phyloP scores from a whole-genome alignment of 1,140 invertebrate genomes.

The Bombus pascuorum region DNA sequence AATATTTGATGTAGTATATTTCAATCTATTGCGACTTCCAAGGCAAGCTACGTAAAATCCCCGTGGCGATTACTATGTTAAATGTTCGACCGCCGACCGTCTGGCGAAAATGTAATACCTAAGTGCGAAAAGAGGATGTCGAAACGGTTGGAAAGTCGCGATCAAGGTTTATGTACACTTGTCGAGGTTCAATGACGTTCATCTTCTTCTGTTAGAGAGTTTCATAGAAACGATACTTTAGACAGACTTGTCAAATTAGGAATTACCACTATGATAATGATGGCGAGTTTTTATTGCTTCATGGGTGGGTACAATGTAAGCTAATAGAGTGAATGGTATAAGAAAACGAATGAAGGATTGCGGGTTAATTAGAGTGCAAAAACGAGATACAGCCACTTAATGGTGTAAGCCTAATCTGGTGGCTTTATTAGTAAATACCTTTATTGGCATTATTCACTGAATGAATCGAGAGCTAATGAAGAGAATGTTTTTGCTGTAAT shows the following conservation, averaged over 20 bases:
- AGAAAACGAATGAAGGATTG: background rate
- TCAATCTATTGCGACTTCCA: background rate
- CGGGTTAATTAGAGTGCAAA: too few species aligned
- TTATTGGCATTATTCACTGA: too few species aligned
- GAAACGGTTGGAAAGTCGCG: too few species aligned
- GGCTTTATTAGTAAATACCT: too few species aligned
- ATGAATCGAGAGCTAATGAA: too few species aligned
- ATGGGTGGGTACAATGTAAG: too few species aligned
- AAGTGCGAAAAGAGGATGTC: slow-evolving; percentile 3
- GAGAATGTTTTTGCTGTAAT: too few species aligned
- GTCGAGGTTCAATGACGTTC: background rate
- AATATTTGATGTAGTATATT: too few species aligned
- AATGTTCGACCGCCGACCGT: slow-evolving; percentile 6
- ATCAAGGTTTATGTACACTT: background rate
- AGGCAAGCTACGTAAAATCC: too few species aligned
- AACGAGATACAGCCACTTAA: too few species aligned
- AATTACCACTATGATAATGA: background rate
- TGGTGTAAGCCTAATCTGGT: too few species aligned
- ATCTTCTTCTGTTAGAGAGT: background rate
- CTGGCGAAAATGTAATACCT: background rate
- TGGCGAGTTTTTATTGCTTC: background rate
- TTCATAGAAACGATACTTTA: background rate
- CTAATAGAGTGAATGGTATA: background rate
- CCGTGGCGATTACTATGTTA: background rate
- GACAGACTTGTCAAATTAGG: background rate